phyloP scores from a whole-genome alignment of 2,113 vertebrate species.

The Nibea albiflora region DNA sequence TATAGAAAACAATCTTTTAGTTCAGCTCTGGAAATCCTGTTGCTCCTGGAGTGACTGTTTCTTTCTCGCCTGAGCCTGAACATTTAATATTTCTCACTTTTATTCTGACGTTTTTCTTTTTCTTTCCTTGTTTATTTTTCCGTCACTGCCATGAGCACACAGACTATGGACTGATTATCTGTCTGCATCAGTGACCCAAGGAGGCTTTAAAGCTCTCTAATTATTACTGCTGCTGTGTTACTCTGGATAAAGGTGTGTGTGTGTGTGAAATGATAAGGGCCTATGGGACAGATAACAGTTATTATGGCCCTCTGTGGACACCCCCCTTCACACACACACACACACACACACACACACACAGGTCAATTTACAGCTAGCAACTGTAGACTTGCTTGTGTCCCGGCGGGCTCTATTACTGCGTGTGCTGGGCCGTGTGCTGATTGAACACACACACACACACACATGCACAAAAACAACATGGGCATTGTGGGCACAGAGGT shows the following conservation, averaged over 20 bases:
- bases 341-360: conserved; percentile 46
- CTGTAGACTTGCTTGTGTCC: conserved; percentile 65
- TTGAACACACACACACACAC: conserved; percentile 16
- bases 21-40: too few species aligned
- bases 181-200: conserved; percentile 22
- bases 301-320: conserved; percentile 60
- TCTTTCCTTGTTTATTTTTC: not conserved
- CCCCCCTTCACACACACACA: conserved; percentile 37
- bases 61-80: too few species aligned
- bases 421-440: conserved; percentile 59
- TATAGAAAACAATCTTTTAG: too few species aligned
- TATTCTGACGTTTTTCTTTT: not conserved
- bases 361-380: conserved; percentile 71
- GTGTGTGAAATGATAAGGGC: conserved; percentile 49
- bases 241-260: conserved; percentile 13
- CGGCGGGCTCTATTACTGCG: conserved; percentile 68
- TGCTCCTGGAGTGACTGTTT: too few species aligned
- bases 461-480: not conserved
- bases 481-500: conserved; percentile 12
- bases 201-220: conserved; percentile 21
- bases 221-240: conserved; percentile 24
- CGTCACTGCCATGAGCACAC: not conserved
- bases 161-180: not conserved
- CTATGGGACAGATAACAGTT: conserved; percentile 70
- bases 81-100: not conserved